phyloP scores from a whole-genome alignment of 2,113 vertebrate genomes.

The Ammospiza nelsoni region DNA sequence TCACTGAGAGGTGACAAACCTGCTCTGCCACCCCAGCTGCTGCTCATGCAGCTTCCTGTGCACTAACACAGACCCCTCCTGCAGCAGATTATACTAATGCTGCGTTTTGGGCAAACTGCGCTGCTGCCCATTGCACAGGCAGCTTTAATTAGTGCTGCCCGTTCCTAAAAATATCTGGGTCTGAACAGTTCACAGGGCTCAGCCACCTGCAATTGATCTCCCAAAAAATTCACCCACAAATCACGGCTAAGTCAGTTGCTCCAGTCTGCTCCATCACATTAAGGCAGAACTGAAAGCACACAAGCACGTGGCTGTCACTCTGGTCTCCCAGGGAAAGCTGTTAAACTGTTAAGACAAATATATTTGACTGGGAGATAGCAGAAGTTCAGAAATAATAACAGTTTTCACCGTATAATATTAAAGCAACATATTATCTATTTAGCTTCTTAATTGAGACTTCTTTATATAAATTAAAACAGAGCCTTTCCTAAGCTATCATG shows the following conservation, averaged over 20 bases:
- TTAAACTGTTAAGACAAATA: not conserved
- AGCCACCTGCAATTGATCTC: not conserved
- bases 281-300: not conserved
- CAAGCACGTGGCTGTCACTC: not conserved
- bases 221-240: not conserved
- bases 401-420: conserved; percentile 17
- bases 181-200: not conserved
- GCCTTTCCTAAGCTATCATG: not conserved
- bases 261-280: not conserved
- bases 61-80: not conserved
- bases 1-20: not conserved
- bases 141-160: not conserved
- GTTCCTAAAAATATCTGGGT: not conserved
- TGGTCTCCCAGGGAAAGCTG: not conserved
- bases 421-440: conserved; percentile 22
- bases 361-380: not conserved
- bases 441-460: conserved; percentile 23
- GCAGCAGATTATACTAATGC: accelerated
- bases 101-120: not conserved
- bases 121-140: not conserved
- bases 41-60: not conserved
- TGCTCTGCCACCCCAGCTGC: not conserved
- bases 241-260: not conserved
- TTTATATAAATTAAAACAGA: conserved; percentile 32
- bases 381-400: not conserved